Evolutionary conservation across 2,113 vertebrate genomes (phyloP).

Genomic region (Nanorana parkeri): DNA sequence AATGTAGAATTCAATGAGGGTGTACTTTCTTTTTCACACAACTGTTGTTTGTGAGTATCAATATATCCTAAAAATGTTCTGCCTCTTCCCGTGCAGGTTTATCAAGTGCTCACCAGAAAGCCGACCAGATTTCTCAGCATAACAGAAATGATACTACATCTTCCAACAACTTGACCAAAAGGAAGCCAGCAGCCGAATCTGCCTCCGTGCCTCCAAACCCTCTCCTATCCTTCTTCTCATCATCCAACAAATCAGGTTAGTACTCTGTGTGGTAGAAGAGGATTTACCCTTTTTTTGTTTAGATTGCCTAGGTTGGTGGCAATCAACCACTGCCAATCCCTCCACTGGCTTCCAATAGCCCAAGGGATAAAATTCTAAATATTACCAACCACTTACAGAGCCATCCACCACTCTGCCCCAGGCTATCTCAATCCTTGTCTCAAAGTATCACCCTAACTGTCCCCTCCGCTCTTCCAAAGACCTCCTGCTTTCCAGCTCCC

Average conservation of each 20-base stretch:
- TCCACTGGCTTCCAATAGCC: too few relatives aligned
- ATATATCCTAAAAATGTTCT: background rate
- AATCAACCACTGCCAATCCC: too few relatives aligned
- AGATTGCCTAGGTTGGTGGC: too few relatives aligned
- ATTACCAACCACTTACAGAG: too few relatives aligned
- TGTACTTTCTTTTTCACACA: too few relatives aligned
- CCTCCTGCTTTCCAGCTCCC: too few relatives aligned
- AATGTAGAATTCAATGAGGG: too few relatives aligned
- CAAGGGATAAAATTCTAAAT: too few relatives aligned
- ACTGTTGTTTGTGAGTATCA: background rate
- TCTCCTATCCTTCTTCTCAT: conserved; percentile 75
- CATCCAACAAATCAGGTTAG: conserved; percentile 76
- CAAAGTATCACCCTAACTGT: too few relatives aligned
- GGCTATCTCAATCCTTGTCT: too few relatives aligned
- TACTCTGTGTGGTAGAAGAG: background rate
- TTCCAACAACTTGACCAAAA: conserved; percentile 75
- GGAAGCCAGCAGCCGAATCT: conserved; percentile 75
- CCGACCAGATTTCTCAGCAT: conserved; percentile 73
- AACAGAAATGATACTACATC: conserved; percentile 73
- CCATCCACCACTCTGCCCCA: too few relatives aligned
- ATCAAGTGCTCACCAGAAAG: conserved; percentile 77
- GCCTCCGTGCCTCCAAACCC: conserved; percentile 67
- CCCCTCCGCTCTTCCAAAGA: too few relatives aligned
- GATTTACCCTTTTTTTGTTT: background rate
- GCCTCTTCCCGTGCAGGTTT: conserved; percentile 68